Conservation (phyloP, 2,113 vertebrate species). For the Forbesichthys agassizii region DNA sequence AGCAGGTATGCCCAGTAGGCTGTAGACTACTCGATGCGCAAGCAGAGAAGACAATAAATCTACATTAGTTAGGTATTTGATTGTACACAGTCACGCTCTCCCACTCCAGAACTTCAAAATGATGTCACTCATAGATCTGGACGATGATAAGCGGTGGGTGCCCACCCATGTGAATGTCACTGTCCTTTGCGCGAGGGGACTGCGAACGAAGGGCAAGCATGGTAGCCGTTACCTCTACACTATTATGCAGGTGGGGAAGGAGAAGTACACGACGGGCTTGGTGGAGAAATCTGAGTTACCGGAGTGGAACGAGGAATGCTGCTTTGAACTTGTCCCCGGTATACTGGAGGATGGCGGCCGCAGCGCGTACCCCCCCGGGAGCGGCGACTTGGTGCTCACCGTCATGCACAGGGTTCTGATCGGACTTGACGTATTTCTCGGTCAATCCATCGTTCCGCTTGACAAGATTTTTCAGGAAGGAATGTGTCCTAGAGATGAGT, state of each 20-base stretch:
- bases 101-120: conserved; percentile 41
- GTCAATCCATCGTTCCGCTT: conserved; percentile 83
- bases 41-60: conserved; percentile 29
- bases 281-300: conserved; percentile 87
- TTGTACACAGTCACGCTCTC: background rate
- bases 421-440: conserved; percentile 92
- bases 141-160: conserved; percentile 86
- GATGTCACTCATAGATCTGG: conserved; percentile 71
- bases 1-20: conserved; percentile 14
- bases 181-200: conserved; percentile 84
- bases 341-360: conserved; percentile 77
- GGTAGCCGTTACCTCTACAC: conserved; percentile 92
- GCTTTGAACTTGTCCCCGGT: conserved; percentile 90
- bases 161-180: conserved; percentile 95
- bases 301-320: conserved; percentile 88
- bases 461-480: conserved; percentile 80
- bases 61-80: background rate
- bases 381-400: conserved; percentile 83
- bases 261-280: conserved; percentile 91
- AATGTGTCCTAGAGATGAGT: conserved; percentile 85
- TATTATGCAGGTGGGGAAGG: conserved; percentile 90
- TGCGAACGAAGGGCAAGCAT: conserved; percentile 89
- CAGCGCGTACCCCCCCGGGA: conserved; percentile 65
- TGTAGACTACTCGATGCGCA: conserved; percentile 13
- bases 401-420: conserved; percentile 94